Conservation (phyloP, 92 coral and sea anemone species). For the Ricordea florida region DNA sequence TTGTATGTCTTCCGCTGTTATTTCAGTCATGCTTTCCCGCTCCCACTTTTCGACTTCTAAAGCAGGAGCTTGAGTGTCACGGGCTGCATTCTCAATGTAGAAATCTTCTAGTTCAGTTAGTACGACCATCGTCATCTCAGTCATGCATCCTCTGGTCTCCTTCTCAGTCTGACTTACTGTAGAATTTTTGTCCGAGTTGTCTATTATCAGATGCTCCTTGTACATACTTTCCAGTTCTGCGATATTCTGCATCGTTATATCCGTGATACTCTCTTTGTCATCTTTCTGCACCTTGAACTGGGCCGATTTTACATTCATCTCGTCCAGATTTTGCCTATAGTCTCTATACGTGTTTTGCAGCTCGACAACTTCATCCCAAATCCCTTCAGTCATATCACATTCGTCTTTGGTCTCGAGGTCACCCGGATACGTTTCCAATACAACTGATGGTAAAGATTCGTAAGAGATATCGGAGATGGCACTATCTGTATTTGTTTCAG, state of each 20-base stretch:
- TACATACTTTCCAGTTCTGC: slow-evolving; percentile 42
- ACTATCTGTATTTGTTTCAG: slow-evolving; percentile 4
- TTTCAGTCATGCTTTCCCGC: slow-evolving; percentile 60
- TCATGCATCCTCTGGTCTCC: slow-evolving; percentile 31
- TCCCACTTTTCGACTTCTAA: slow-evolving; percentile 39
- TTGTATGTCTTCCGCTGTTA: slow-evolving; percentile 56
- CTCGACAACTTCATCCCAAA: slow-evolving; percentile 59
- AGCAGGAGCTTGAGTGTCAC: background rate
- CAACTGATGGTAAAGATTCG: slow-evolving; percentile 7
- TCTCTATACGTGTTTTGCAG: slow-evolving; percentile 65
- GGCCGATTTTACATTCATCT: slow-evolving; percentile 33
- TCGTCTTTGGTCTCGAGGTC: slow-evolving; percentile 32
- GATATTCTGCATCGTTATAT: slow-evolving; percentile 57
- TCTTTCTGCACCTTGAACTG: slow-evolving; percentile 44
- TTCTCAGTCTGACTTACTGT: slow-evolving; percentile 25
- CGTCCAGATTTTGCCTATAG: slow-evolving; percentile 41
- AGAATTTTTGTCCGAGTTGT: slow-evolving; percentile 20
- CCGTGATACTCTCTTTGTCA: slow-evolving; percentile 65
- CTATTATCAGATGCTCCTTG: slow-evolving; percentile 16
- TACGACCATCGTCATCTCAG: slow-evolving; percentile 47
- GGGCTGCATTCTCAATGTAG: slow-evolving; percentile 28
- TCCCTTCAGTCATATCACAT: slow-evolving; percentile 53
- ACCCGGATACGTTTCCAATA: slow-evolving; percentile 21
- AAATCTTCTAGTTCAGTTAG: slow-evolving; percentile 39
- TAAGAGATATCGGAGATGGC: background rate